Base-by-base conservation (phyloP, 1,140 invertebrate genomes). In the Calliphora vicina region DNA sequence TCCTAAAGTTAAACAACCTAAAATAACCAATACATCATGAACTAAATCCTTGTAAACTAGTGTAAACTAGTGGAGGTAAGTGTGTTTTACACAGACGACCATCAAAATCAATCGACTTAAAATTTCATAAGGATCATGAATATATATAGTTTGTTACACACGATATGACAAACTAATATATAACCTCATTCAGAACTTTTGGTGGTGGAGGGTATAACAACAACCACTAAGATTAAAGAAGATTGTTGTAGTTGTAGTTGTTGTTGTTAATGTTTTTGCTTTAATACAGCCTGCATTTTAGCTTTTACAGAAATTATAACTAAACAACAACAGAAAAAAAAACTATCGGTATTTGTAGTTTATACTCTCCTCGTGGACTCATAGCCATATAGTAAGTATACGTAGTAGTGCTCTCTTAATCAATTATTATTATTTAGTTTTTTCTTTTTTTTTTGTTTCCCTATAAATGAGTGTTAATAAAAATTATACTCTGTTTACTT, bases 211-310 rank as follows among this genome's bases (percentile, higher is more conserved):
- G n/a, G n/a, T 61, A 17, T 17, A 61, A 67, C 61, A 67, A 67
- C 61, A 67, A 67, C 61, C 61, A 67, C 61, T 67, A 67, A 25
- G 61, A 67, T 67, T 67, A 67, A 67, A 23, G 61, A 23, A 67
- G 61, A 67, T 67, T 67, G 6, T 67, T 61, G 12, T 61, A 17
- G 17, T 61, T 61, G 0, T 67, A 8, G 29, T 29, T 29, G 29
- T 29, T 35, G 35, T 35, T 35, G 35, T 35, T 35, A 10, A 0
- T 35, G 35, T 35, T 8, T 35, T 35, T 35, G 35, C 35, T 35
- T 35, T 35, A 35, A 35, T 35, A 35, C 35, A 35, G 35, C 35
- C 35, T 35, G 35, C 35, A 35, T 67, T 23, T 67, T 67, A 50
- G 45, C 45, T 50, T 50, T 50, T 50, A 17, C 45, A 10, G 43